Conservation (phyloP, 2,888 invertebrate species). For the Diogma glabrata region DNA sequence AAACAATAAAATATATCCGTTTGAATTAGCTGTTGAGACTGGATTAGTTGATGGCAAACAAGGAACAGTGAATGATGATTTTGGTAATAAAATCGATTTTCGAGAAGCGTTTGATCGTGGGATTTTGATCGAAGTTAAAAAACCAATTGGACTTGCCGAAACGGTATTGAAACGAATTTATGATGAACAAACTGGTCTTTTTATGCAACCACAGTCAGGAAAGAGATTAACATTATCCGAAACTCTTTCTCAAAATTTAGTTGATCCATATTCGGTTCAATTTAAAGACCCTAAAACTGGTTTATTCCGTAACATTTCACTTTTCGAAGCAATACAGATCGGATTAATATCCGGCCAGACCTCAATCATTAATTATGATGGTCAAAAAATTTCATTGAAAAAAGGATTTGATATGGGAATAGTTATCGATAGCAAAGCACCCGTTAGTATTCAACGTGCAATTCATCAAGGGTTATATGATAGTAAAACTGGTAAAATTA, state of each 20-base stretch:
- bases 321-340: conserved; percentile 65
- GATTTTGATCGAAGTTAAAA: conserved; percentile 65
- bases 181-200: conserved; percentile 63
- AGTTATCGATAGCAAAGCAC: conserved; percentile 67
- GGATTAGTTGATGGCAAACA: conserved; percentile 64
- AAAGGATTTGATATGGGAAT: conserved; percentile 72
- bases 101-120: conserved; percentile 78
- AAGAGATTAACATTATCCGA: conserved; percentile 67
- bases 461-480: conserved; percentile 80
- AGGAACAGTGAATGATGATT: conserved; percentile 53
- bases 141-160: conserved; percentile 70
- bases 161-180: conserved; percentile 72
- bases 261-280: conserved; percentile 74
- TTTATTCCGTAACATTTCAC: conserved; percentile 61
- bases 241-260: conserved; percentile 67
- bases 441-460: conserved; percentile 71
- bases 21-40: conserved; percentile 67
- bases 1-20: conserved; percentile 68
- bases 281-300: conserved; percentile 67
- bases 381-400: conserved; percentile 55
- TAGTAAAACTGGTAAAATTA: conserved; percentile 65
- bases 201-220: conserved; percentile 72
- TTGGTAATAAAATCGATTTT: conserved; percentile 58
- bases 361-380: conserved; percentile 50
- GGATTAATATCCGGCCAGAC: conserved; percentile 62